Evolutionary conservation across 2,888 invertebrate genomes (phyloP).

Genomic region (Sylvicola cinctus): DNA sequence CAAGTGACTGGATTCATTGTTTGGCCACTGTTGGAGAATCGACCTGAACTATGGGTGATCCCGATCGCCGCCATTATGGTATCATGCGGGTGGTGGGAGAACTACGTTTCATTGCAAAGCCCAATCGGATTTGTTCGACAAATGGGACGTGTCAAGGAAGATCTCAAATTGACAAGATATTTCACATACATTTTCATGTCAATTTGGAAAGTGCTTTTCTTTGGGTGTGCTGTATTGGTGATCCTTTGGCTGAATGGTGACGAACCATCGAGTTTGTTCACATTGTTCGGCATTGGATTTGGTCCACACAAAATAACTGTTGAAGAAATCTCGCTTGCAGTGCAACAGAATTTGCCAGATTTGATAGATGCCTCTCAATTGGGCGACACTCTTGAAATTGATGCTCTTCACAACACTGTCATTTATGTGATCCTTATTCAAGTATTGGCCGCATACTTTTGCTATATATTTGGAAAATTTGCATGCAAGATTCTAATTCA

Average conservation of each 20-base stretch:
- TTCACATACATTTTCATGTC: constrained; percentile 81
- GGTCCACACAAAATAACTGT: constrained; percentile 59
- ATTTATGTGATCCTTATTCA: constrained; percentile 62
- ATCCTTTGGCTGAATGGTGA: constrained; percentile 59
- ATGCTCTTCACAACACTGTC: constrained; percentile 49
- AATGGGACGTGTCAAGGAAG: constrained; percentile 57
- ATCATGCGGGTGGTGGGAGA: constrained; percentile 97
- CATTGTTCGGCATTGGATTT: constrained; percentile 51
- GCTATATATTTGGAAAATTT: constrained; percentile 86
- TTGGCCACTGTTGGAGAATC: constrained; percentile 69
- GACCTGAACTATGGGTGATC: constrained; percentile 62
- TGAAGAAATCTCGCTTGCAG: constrained; percentile 31
- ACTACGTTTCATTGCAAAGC: constrained; percentile 76
- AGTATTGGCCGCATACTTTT: constrained; percentile 62
- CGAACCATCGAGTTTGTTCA: constrained; percentile 56
- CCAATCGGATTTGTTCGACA: constrained; percentile 49
- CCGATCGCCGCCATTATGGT: constrained; percentile 68
- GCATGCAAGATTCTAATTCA: constrained; percentile 94
- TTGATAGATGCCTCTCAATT: constrained; percentile 48
- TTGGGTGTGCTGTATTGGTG: constrained; percentile 52
- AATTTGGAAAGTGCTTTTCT: constrained; percentile 71
- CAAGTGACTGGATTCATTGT: constrained; percentile 82
- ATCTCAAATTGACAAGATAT: constrained; percentile 60
- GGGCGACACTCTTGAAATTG: constrained; percentile 51
- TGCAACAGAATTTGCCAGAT: constrained; percentile 36